Conservation (phyloP, 2,797 vertebrate species). For the Oreonectes daqikongensis region DNA sequence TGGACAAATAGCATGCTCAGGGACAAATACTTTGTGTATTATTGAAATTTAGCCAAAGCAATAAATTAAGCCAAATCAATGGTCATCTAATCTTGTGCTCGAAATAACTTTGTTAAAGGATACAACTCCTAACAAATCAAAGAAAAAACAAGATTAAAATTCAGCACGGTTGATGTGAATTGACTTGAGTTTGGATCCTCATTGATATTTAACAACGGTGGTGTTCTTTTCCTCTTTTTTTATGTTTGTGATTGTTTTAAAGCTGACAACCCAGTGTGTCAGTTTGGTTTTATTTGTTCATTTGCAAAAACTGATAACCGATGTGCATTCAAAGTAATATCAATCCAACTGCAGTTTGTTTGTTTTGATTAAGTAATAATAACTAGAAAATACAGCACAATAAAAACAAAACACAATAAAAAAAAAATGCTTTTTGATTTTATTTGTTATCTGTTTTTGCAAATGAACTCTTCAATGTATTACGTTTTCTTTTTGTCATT, state of each 20-base stretch:
- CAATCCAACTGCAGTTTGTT: too few relatives aligned
- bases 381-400: too few relatives aligned
- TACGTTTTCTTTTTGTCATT: constrained; percentile 34
- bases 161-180: constrained; percentile 76
- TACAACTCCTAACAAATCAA: constrained; percentile 81
- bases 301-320: too few relatives aligned
- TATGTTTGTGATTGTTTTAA: constrained; percentile 9
- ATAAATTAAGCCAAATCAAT: constrained; percentile 77
- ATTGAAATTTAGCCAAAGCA: constrained; percentile 61
- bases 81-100: constrained; percentile 81
- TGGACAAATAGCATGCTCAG: constrained; percentile 56
- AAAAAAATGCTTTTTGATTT: too few relatives aligned
- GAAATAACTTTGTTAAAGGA: constrained; percentile 81
- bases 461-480: too few relatives aligned
- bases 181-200: constrained; percentile 77
- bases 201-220: constrained; percentile 67
- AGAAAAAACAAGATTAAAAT: constrained; percentile 81
- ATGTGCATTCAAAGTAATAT: too few relatives aligned
- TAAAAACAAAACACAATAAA: too few relatives aligned
- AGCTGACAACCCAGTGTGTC: background rate
- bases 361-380: too few relatives aligned
- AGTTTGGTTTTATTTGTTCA: background rate
- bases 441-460: too few relatives aligned
- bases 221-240: background rate
- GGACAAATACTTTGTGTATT: constrained; percentile 56